Conservation (phyloP, 2,113 vertebrate species). For the Tichodroma muraria region DNA sequence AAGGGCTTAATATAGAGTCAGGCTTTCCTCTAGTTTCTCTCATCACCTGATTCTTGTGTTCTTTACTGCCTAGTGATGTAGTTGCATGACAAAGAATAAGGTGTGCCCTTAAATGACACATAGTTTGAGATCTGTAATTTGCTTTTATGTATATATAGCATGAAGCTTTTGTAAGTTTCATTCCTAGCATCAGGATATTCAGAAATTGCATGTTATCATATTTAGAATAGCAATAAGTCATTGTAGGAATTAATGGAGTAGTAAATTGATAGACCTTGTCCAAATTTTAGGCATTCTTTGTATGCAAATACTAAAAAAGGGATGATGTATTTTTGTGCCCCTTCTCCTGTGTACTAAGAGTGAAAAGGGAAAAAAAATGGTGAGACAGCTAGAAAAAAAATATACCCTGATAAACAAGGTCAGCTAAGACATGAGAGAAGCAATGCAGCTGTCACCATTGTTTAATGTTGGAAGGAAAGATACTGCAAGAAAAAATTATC, state of each 20-base stretch:
- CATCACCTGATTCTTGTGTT: not conserved
- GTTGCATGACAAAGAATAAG: not conserved
- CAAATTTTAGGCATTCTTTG: not conserved
- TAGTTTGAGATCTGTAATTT: not conserved
- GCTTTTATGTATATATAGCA: not conserved
- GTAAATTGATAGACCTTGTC: not conserved
- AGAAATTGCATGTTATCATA: not conserved
- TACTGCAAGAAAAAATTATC: not conserved
- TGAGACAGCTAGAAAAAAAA: not conserved
- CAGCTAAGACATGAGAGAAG: not conserved
- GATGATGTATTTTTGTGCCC: not conserved
- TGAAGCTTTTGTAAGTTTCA: not conserved
- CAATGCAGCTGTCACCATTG: not conserved
- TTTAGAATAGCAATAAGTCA: not conserved
- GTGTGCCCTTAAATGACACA: not conserved
- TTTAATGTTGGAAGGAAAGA: not conserved
- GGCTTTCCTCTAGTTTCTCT: not conserved
- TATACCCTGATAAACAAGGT: not conserved
- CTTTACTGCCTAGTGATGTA: not conserved
- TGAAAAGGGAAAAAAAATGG: not conserved
- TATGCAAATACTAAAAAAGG: not conserved
- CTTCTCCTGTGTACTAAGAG: not conserved
- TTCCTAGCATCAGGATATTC: not conserved
- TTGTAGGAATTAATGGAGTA: not conserved
- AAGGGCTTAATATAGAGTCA: not conserved